phyloP scores from a whole-genome alignment of 2,888 invertebrate species.

The Yponomeuta plumbellus region DNA sequence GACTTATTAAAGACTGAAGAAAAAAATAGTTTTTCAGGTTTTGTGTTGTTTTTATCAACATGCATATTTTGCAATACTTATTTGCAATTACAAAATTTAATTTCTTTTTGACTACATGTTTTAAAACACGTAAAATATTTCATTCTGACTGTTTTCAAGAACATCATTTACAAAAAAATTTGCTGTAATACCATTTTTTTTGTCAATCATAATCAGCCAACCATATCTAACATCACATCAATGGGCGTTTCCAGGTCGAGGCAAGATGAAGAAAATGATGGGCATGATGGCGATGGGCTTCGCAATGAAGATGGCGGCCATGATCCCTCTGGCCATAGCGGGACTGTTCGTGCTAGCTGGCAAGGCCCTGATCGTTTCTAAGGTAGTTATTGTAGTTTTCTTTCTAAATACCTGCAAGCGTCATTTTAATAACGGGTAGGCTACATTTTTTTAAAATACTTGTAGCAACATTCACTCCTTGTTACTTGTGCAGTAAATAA shows the following conservation, averaged over 20 bases:
- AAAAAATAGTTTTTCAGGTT: no score
- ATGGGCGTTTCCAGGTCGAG: slow-evolving; percentile 78
- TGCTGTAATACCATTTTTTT: not conserved
- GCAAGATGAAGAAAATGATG: slow-evolving; percentile 94
- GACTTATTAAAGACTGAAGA: no score
- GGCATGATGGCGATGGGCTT: slow-evolving; percentile 93
- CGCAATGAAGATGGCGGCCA: slow-evolving; percentile 88
- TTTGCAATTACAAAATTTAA: no score
- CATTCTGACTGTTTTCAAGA: not conserved
- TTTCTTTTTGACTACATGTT: no score
- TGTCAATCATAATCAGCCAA: not conserved
- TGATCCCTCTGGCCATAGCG: slow-evolving; percentile 88
- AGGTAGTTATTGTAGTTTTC: slow-evolving; percentile 46
- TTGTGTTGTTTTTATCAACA: no score
- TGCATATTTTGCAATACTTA: no score
- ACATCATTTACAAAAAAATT: not conserved
- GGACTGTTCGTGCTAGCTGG: slow-evolving; percentile 88
- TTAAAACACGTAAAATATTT: no score
- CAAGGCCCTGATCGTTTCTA: slow-evolving; percentile 87
- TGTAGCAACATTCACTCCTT: no score
- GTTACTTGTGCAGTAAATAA: no score
- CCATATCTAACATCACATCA: slow-evolving; percentile 1
- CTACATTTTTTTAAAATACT: no score
- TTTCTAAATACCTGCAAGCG: not conserved
- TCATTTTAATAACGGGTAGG: no score